Percentiles rank a stretch among this genome's conserved stretches.
phyloP scores from a whole-genome alignment of 1,140 invertebrate genomes.

The Lepidurus apus region DNA sequence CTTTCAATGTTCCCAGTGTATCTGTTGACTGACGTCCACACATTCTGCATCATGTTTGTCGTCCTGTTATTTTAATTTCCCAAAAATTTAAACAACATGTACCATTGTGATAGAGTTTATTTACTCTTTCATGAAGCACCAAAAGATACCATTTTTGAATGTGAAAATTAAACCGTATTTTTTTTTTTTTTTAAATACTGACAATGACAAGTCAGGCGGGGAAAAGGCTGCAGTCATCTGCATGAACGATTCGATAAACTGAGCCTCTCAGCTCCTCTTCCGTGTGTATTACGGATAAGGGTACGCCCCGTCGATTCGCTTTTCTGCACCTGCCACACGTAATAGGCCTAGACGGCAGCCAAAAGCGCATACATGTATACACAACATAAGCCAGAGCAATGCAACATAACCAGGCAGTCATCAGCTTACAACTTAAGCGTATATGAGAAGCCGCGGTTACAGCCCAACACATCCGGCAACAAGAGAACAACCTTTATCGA shows the following conservation, averaged over 20 bases:
- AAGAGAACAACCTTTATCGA: not conserved
- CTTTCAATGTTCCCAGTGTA: slow-evolving; percentile 21
- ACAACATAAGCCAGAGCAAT: not conserved
- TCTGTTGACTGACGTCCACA: not conserved
- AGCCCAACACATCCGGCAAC: not conserved
- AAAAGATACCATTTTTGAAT: not conserved
- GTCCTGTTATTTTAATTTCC: not conserved
- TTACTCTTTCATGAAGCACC: slow-evolving; percentile 19
- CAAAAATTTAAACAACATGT: not conserved
- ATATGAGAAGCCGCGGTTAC: slow-evolving; percentile 1
- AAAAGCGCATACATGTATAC: not conserved
- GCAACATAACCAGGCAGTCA: not conserved
- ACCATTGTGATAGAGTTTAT: slow-evolving; percentile 12
- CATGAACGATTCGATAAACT: not conserved
- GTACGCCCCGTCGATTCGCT: slow-evolving; percentile 11
- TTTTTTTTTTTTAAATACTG: not conserved
- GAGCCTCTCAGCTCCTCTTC: not conserved
- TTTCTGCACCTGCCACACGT: slow-evolving; percentile 3
- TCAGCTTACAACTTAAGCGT: slow-evolving; percentile 14
- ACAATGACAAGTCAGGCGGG: not conserved
- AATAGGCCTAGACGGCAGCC: not conserved
- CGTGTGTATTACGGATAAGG: not conserved
- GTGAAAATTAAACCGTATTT: not conserved
- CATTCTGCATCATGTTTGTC: not conserved
- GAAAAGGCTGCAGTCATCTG: not conserved